Evolutionary conservation across 2,888 invertebrate species (phyloP), one percentile per base, ranked within the genome.

Genomic region (Callinectes sapidus): DNA sequence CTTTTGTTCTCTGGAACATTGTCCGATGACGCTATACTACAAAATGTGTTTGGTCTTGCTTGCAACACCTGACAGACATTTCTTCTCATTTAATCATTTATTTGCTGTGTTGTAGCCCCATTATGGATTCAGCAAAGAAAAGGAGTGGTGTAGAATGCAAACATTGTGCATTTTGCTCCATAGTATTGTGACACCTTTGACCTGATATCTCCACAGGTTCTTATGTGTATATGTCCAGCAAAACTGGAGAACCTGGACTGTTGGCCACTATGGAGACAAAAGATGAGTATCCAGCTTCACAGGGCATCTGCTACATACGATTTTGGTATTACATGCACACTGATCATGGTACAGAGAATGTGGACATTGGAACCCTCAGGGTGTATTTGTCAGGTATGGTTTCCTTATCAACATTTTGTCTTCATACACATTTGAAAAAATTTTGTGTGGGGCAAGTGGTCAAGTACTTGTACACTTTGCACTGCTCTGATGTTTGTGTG

Each of bases 281-380:
- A 42, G 14, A 85, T 35, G 55, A 91, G 55, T 93, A 91, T 86
- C 93, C 93, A 28, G 61, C 92, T 28, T 92, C 92, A 32, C 61
- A 85, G 66, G 89, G 35, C 61, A 55, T 92, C 16, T 93, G 93
- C 55, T 93, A 89, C 71, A 14, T 93, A 28, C 54, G 93, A 8
- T 86, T 93, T 66, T 93, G 93, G 93, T 92, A 92, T 42, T 93
- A 89, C 89, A 92, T 93, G 89, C 92, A 93, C 71, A 81, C 91
- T 8, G 90, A 85, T 48, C 2, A 32, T 18, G 42, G 39, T 32
- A 48, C n/a, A 23, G 23, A 16, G 1, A 87, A 90, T 89, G 61
- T 93, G 32, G 89, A 91, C 55, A 54, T 90, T 55, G 93, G 93
- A n/a, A 87, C 89, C 8, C 86, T 93, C 8, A 90, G 91, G 42